phyloP scores from a whole-genome alignment of 2,797 vertebrate genomes.

The Oceanodroma leucorhoa region DNA sequence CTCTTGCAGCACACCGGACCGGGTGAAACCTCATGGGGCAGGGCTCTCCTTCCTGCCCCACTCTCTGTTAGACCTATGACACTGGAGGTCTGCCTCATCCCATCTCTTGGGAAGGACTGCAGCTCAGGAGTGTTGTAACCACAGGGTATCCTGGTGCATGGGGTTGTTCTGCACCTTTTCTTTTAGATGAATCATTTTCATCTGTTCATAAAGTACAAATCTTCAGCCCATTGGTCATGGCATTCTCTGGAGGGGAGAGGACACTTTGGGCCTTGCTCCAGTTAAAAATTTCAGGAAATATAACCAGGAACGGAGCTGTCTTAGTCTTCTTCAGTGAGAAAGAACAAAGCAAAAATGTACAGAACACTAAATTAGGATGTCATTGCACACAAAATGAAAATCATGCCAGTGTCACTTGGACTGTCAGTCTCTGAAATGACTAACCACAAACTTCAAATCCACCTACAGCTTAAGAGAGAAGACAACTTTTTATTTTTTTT shows the following conservation, averaged over 20 bases:
- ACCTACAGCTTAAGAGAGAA: background rate
- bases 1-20: rapidly evolving
- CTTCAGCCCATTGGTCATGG: background rate
- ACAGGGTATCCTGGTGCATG: background rate
- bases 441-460: background rate
- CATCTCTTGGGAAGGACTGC: background rate
- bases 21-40: background rate
- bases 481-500: background rate
- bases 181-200: background rate
- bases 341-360: background rate
- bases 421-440: background rate
- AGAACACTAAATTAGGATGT: background rate
- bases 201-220: background rate
- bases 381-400: background rate
- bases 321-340: background rate
- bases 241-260: background rate
- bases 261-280: background rate
- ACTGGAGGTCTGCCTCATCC: background rate
- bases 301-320: background rate
- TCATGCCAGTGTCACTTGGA: background rate
- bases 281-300: background rate
- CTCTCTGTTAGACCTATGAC: background rate
- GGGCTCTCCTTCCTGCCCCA: background rate
- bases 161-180: background rate
- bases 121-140: background rate